Evolutionary conservation across 1,140 invertebrate species (phyloP).

Genomic region (Armadillidium nasatum): DNA sequence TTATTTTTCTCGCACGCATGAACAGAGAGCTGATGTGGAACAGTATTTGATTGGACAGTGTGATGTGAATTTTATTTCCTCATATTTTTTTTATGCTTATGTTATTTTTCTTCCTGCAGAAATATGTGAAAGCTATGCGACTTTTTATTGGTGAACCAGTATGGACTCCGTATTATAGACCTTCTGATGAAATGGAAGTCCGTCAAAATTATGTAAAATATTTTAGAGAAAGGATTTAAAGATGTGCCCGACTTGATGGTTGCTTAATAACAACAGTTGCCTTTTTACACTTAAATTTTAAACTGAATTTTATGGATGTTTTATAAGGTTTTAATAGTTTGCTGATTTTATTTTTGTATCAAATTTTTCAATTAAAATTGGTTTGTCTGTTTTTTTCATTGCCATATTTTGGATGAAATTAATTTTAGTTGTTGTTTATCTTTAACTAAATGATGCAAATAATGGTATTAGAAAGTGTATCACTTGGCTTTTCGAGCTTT

Average conservation of each 20-base stretch:
- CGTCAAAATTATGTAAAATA: constrained; percentile 63
- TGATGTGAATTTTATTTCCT: constrained; percentile 4
- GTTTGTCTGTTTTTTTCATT: too few species aligned
- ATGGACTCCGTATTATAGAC: constrained; percentile 84
- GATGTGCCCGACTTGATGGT: not conserved
- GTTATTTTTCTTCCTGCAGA: constrained; percentile 59
- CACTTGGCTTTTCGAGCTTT: too few species aligned
- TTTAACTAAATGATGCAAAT: too few species aligned
- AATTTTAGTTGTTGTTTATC: too few species aligned
- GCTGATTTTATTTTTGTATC: too few species aligned
- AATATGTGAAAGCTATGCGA: constrained; percentile 78
- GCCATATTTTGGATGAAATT: too few species aligned
- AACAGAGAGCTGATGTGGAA: constrained; percentile 17
- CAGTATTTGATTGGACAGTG: not conserved
- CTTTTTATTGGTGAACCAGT: constrained; percentile 89
- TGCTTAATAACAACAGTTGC: too few species aligned
- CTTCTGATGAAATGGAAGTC: constrained; percentile 77
- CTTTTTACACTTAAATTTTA: too few species aligned
- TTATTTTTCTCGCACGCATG: not conserved
- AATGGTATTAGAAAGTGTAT: too few species aligned
- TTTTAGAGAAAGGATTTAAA: not conserved
- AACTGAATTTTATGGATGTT: too few species aligned
- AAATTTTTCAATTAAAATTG: too few species aligned
- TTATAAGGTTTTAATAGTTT: too few species aligned
- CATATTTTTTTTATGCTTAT: constrained; percentile 14